Evolutionary conservation across 1,140 invertebrate genomes (phyloP).

Genomic region (Trichonephila clavipes): DNA sequence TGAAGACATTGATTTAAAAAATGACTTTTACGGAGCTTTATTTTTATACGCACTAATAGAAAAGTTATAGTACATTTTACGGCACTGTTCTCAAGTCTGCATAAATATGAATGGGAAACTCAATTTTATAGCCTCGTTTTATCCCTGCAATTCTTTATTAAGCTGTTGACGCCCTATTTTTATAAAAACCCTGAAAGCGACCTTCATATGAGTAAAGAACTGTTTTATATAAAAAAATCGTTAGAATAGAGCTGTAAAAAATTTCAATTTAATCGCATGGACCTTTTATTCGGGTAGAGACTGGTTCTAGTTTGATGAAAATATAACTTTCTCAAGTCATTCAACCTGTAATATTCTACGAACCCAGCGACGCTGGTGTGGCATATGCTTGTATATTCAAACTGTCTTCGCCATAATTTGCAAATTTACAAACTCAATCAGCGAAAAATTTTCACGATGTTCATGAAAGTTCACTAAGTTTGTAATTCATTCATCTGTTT

Average conservation of each 20-base stretch:
- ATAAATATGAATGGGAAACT: constrained; percentile 1
- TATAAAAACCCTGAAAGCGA: neutral
- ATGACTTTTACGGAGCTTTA: no score
- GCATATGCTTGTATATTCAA: neutral
- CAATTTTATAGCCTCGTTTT: neutral
- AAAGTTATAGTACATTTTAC: constrained; percentile 12
- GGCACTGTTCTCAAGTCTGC: neutral
- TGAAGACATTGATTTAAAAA: no score
- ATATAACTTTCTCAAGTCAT: neutral
- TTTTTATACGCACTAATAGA: neutral
- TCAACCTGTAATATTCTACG: neutral
- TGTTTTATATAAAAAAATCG: neutral
- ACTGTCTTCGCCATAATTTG: no score
- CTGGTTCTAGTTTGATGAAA: neutral
- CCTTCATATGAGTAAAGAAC: neutral
- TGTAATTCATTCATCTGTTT: no score
- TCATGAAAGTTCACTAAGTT: no score
- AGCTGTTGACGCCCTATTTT: neutral
- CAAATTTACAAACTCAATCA: no score
- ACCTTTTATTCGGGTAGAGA: neutral
- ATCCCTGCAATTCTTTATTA: neutral
- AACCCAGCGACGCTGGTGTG: neutral
- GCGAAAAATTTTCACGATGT: no score
- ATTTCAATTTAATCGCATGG: neutral
- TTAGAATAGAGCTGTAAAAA: neutral